Base-by-base conservation (phyloP, 2,797 vertebrate species). In the Todus mexicanus region DNA sequence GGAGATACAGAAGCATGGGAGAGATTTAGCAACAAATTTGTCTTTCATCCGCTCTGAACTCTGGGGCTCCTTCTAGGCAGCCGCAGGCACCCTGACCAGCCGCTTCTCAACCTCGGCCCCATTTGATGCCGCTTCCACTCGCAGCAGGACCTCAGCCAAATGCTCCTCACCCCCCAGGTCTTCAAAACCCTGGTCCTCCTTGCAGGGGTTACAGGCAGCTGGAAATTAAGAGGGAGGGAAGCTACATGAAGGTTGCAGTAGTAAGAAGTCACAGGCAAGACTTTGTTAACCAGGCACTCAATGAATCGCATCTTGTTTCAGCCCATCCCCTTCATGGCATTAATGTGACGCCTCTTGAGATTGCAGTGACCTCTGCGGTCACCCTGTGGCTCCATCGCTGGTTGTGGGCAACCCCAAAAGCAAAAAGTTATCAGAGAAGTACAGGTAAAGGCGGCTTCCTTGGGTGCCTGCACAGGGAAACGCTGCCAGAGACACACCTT, bases 51-150 rank as follows among this genome's bases (percentile, higher is more conserved):
- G 2, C 50, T 65, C 42, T 78, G 14, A 89, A 75, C 42, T 64
- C 57, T 12, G 21, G 9, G 33, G 14, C 15, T 91, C 15, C 37
- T 83, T 92, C 81, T 22, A 47, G 40, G 59, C 45, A 69, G 71
- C 31, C 2, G 1, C 57, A 56, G 37, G 40, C 6, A n/a, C 65
- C 73, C 80, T 0, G 0, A 45, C 13, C 40, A 83, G 66, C 33
- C 47, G 7, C 35, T 87, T 75, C 57, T 83, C 37, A 63, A 6
- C 37, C 51, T 70, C 65, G 16, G 69, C 47, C 47, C 40, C 33
- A 18, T 47, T 69, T 43, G 56, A 37, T 37, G 9, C 53, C 25
- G 29, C 45, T 68, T 63, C 53, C 26, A 11, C 33, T 75, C 17
- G 6, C 35, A 84, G 27, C 65, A 53, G 60, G 48, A 70, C 64